A percentile compares a stretch with the other conserved stretches of the same genome.
These are phyloP conservation scores for Holotrichia oblita DNA, from an alignment of 1,140 invertebrate genomes.

Conservation along the genomic window DNA sequence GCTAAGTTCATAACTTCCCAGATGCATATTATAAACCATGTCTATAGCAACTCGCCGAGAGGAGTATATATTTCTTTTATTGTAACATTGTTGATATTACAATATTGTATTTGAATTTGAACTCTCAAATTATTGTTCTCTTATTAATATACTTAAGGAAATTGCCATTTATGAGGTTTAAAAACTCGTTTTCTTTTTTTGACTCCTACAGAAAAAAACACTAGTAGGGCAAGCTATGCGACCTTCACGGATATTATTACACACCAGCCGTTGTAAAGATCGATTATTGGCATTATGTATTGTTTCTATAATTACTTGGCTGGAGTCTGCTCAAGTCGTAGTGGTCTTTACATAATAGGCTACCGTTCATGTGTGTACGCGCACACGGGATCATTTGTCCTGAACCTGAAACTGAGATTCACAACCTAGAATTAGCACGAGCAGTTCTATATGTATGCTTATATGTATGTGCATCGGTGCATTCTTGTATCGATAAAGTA, in stretches of 20 bases:
- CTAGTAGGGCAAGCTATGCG: conserved; percentile 6
- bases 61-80: no score
- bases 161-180: no score
- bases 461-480: not conserved
- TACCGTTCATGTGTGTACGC: conserved; percentile 7
- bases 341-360: conserved; percentile 9
- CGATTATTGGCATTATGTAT: conserved; percentile 20
- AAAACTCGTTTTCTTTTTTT: no score
- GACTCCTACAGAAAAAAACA: not conserved
- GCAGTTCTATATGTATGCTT: not conserved
- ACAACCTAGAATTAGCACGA: conserved; percentile 11
- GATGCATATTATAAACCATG: no score
- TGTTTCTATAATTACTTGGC: conserved; percentile 20
- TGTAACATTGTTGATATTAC: no score
- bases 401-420: conserved; percentile 20
- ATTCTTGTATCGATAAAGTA: conserved; percentile 17
- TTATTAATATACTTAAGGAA: no score
- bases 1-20: no score
- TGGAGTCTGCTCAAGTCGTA: conserved; percentile 5
- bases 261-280: conserved; percentile 1
- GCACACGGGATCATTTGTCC: not conserved
- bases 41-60: no score
- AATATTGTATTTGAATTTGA: no score
- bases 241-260: conserved; percentile 12
- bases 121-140: no score